phyloP scores from a whole-genome alignment of 1,140 invertebrate genomes.

The Diprion similis region DNA sequence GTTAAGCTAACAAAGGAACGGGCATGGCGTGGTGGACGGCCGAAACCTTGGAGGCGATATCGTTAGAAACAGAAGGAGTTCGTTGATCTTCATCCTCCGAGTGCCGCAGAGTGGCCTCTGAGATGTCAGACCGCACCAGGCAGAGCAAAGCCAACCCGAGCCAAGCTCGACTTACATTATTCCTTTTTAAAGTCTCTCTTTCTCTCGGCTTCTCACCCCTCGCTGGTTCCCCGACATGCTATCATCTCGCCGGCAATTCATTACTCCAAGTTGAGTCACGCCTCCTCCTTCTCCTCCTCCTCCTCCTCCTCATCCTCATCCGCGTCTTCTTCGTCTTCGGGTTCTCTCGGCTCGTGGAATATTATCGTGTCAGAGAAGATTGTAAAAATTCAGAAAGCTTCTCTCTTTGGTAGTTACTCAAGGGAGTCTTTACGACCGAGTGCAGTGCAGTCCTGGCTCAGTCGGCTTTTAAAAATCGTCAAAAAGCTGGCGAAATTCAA shows the following conservation, averaged over 20 bases:
- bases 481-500: too few species aligned
- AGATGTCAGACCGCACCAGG: too few species aligned
- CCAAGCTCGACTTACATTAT: neutral
- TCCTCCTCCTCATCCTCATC: conserved; percentile 8
- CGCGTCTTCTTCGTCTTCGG: conserved; percentile 21
- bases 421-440: neutral
- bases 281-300: conserved; percentile 32
- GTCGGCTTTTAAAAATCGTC: too few species aligned
- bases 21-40: too few species aligned
- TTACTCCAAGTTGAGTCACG: conserved; percentile 45
- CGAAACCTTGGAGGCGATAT: too few species aligned
- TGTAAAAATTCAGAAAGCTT: neutral
- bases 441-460: too few species aligned
- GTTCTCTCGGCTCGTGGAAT: neutral
- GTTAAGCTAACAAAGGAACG: too few species aligned
- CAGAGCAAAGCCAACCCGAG: neutral
- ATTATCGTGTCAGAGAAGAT: neutral
- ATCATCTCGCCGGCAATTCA: conserved; percentile 46
- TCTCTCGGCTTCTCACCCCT: conserved; percentile 13
- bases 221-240: conserved; percentile 26
- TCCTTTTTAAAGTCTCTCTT: neutral
- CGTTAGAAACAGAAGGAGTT: conserved; percentile 1
- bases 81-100: neutral
- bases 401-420: neutral
- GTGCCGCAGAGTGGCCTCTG: too few species aligned